phyloP scores from a whole-genome alignment of 2,797 vertebrate species.

The Margarornis squamiger region DNA sequence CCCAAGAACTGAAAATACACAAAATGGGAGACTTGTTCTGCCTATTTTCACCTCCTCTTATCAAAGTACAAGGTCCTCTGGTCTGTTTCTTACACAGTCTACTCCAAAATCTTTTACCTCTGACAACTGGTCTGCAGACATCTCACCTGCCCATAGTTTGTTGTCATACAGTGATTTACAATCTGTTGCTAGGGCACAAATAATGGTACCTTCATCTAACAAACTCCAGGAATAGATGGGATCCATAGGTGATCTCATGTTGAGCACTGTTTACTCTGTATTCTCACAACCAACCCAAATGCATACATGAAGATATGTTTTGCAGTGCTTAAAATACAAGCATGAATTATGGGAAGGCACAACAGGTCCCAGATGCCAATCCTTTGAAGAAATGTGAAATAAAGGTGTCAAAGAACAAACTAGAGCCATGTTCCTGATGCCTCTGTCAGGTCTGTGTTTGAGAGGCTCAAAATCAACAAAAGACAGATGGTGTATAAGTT shows the following conservation, averaged over 20 bases:
- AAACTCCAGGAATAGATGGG: not conserved
- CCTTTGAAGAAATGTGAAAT: not conserved
- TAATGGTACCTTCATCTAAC: not conserved
- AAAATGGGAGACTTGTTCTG: not conserved
- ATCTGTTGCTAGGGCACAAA: not conserved
- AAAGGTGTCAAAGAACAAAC: not conserved
- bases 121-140: not conserved
- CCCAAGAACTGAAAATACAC: not conserved
- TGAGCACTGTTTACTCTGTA: not conserved
- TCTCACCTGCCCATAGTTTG: not conserved
- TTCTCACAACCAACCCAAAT: not conserved
- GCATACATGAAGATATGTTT: not conserved
- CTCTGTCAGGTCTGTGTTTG: not conserved
- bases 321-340: not conserved
- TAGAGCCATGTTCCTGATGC: not conserved
- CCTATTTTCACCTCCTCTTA: not conserved
- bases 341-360: not conserved
- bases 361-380: not conserved
- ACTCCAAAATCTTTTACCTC: not conserved
- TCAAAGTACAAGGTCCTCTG: not conserved
- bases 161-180: not conserved
- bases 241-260: not conserved
- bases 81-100: not conserved
- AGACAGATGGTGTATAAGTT: not conserved
- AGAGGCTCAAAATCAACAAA: not conserved